Base-by-base conservation (phyloP, 2,113 vertebrate species). In the Marmota flaviventris region DNA sequence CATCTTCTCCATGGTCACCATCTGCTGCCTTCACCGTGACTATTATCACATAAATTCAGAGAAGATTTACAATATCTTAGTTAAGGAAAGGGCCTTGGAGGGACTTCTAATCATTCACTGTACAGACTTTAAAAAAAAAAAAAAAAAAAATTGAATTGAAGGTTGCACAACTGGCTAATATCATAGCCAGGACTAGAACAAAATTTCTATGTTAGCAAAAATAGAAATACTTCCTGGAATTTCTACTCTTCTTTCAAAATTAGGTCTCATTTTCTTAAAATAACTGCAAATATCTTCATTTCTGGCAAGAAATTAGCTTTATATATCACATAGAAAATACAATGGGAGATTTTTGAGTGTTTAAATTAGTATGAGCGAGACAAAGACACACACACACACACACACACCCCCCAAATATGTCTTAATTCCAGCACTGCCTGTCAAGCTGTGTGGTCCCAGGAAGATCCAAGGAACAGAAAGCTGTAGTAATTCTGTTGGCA, bases 181-280 rank as follows among this genome's bases (percentile, higher is more conserved):
- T 61, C 84, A 84, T n/a, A 88, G 32, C 37, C 63, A 91, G 82
- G 25, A 58, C 11, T 61, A 58, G 58, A 69, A 82, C 5, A 67
- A 4, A 70, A 85, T 90, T 94, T 29, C 65, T 39, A 79, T 5
- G 56, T 34, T 17, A 45, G 56, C 4, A 27, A 70, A 58, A 10
- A 29, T 24, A 87, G 45, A 69, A 91, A 67, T n/a, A 72, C 72
- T 79, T 82, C 39, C 39, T 53, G 14, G 69, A 85, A 95, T 89
- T 89, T 69, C 77, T 85, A 93, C 39, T 78, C 86, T 81, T 32
- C 34, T 91, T 72, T 86, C 69, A 73, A 86, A 83, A 92, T 85
- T 14, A 42, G 25, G 14, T 95, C 61, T 92, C 4, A 7, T 63
- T 91, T 91, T 95, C 67, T 86, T 81, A 85, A 94, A 83, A 87